Base-by-base conservation (phyloP, 2,888 invertebrate species). In the Phasia obesa region DNA sequence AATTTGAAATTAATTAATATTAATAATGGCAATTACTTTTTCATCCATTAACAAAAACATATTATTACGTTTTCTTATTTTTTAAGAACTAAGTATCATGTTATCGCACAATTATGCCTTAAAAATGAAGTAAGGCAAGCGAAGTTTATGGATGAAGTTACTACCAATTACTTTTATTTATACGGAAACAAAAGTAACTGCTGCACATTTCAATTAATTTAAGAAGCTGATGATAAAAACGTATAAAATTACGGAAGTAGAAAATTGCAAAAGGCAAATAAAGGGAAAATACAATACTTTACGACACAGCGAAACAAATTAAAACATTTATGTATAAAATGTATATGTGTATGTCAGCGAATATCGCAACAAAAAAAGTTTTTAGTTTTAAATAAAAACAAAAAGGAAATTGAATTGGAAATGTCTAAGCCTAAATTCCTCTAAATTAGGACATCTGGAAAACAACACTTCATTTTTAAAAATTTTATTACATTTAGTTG, bases 141-240 rank as follows among this genome's bases (percentile, higher is more conserved):
- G 44, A 67, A 57, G 44, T 69, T 51, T 57, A 57, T 59, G 51
- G 64, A 64, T 60, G 59, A 70, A 64, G 53, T 81, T 77, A 60
- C 53, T 60, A 51, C 65, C 59, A 81, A 53, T 71, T 81, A 51
- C 44, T 76, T 76, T 59, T n/a, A n/a, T n/a, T n/a, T n/a, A n/a
- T n/a, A n/a, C 44, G n/a, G n/a, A 15, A 17, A 6, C 75, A 38
- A 75, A 81, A 38, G 59, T 59, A 71, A 77, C 65, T 57, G 51
- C 51, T 25, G 65, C 42, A 42, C 59, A 76, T 42, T 71, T 77
- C 77, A 81, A 81, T 77, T 76, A 69, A 71, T 35, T 64, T 75
- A 62, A 75, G 62, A 27, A 69, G 31, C 60, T 69, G 38, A 67
- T 65, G 80, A 62, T 35, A 60, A 47, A 51, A 62, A 7, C 35